phyloP scores from a whole-genome alignment of 2,113 vertebrate genomes.

The Elachura formosa region DNA sequence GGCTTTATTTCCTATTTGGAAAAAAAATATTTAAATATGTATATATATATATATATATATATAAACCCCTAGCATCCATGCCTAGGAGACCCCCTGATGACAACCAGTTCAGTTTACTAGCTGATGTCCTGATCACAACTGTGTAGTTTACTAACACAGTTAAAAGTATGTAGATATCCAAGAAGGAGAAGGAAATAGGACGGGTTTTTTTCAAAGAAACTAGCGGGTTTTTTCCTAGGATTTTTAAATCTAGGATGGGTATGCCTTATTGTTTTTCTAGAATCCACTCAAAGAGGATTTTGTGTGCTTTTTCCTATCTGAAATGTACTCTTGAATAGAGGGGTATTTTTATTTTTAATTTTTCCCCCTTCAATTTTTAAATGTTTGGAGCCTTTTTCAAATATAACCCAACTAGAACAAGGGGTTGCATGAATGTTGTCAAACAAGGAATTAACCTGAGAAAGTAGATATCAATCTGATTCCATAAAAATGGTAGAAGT shows the following conservation, averaged over 20 bases:
- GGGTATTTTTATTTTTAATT: neutral
- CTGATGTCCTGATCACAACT: neutral
- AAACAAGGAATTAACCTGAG: neutral
- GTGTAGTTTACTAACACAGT: neutral
- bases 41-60: too few species aligned
- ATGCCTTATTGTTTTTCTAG: neutral
- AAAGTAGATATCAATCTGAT: neutral
- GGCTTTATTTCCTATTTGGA: neutral
- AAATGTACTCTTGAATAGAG: neutral
- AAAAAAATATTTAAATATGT: neutral
- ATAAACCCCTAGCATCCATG: too few species aligned
- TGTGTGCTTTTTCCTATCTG: neutral
- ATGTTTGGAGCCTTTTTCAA: neutral
- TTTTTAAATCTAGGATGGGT: neutral
- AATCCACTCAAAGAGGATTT: neutral
- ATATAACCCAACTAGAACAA: neutral
- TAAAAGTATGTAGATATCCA: neutral
- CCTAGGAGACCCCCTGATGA: neutral
- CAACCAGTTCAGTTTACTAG: too few species aligned
- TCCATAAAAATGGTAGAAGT: neutral
- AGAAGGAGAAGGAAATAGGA: neutral
- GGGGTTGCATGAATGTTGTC: neutral
- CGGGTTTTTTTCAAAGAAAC: neutral
- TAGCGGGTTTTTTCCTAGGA: accelerated
- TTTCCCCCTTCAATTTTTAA: neutral